A percentile compares a stretch with the other conserved stretches of the same genome.
Conservation (phyloP, 2,888 invertebrate genomes). For the Drosophila monieri region DNA sequence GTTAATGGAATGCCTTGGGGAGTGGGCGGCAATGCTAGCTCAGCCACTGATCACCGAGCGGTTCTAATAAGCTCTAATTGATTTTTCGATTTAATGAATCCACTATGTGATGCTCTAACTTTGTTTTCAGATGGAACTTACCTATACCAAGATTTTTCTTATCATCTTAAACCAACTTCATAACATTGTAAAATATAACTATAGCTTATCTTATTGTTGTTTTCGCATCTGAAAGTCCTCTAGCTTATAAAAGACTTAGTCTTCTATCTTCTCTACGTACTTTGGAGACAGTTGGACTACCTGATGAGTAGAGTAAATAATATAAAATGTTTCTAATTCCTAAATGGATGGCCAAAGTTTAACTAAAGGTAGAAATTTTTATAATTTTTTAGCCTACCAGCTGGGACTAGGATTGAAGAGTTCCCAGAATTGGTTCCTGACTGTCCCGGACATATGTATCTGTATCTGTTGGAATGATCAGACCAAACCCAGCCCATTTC, state of each 20-base stretch:
- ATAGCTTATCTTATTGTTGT: constrained; percentile 24
- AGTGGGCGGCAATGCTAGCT: constrained; percentile 6
- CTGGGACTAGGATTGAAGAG: neutral
- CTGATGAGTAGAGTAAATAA: neutral
- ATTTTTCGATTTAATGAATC: neutral
- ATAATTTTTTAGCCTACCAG: neutral
- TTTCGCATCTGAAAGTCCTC: constrained; percentile 5
- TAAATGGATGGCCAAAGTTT: neutral
- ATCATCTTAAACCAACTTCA: constrained; percentile 12
- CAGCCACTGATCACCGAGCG: constrained; percentile 1
- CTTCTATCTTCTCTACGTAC: constrained; percentile 1
- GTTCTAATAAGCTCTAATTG: constrained; percentile 11
- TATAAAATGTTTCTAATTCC: neutral
- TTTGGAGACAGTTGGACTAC: constrained; percentile 3
- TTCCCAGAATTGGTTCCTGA: neutral
- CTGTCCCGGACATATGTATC: neutral
- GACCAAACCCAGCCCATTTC: neutral
- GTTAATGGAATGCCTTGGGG: constrained; percentile 15
- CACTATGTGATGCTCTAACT: neutral
- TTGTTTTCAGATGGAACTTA: constrained; percentile 20
- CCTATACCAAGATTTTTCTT: constrained; percentile 32
- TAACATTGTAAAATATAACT: constrained; percentile 15
- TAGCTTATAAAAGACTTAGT: neutral
- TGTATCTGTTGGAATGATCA: neutral
- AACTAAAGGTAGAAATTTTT: no score